Evolutionary conservation across 2,113 vertebrate species (phyloP).

Genomic region (Chaenogobius annularis): DNA sequence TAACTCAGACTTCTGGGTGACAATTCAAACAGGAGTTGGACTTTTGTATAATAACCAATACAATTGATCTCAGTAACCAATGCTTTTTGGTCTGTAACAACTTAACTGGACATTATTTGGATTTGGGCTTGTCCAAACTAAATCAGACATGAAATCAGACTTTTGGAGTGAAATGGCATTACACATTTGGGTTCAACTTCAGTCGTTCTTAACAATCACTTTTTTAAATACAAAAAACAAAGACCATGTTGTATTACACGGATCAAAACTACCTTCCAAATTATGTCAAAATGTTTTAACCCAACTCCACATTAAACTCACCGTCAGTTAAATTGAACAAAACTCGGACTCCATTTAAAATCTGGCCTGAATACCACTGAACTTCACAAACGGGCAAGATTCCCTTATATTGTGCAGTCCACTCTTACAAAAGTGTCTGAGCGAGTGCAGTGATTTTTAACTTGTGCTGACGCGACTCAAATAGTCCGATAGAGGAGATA

Average conservation of each 20-base stretch:
- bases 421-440: slow-evolving; percentile 11
- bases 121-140: neutral
- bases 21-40: too few species aligned
- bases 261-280: neutral
- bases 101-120: too few species aligned
- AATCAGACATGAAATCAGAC: neutral
- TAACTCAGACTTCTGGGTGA: too few species aligned
- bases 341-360: too few species aligned
- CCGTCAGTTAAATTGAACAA: neutral
- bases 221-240: neutral
- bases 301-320: neutral
- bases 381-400: neutral
- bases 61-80: too few species aligned
- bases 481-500: slow-evolving; percentile 32
- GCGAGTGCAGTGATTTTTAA: slow-evolving; percentile 43
- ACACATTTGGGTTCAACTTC: neutral
- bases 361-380: neutral
- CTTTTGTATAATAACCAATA: too few species aligned
- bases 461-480: slow-evolving; percentile 44
- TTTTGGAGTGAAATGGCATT: neutral
- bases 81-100: too few species aligned
- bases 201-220: neutral
- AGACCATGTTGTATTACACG: neutral
- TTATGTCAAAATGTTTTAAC: neutral
- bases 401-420: slow-evolving; percentile 18